Conservation (phyloP, 1,140 invertebrate genomes). For the Halesus radiatus region DNA sequence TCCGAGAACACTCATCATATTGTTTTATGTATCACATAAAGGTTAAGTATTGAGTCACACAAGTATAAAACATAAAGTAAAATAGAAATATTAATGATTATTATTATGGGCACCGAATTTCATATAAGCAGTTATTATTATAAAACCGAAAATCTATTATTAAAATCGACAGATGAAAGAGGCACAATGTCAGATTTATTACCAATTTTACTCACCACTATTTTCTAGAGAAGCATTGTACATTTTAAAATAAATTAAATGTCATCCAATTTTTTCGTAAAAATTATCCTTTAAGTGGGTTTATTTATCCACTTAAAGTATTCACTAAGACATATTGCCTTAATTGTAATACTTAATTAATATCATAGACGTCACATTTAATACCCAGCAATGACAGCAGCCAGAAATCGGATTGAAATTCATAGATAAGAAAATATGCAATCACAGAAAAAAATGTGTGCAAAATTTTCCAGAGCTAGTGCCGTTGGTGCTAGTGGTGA, state of each 20-base stretch:
- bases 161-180: neutral
- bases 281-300: constrained; percentile 43
- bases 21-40: too few relatives aligned
- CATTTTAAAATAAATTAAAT: constrained; percentile 44
- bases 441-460: constrained; percentile 18
- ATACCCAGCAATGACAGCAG: constrained; percentile 1
- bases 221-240: constrained; percentile 51
- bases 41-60: too few relatives aligned
- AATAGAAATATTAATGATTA: too few relatives aligned
- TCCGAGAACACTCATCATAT: too few relatives aligned
- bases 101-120: too few relatives aligned
- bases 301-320: constrained; percentile 41
- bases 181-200: constrained; percentile 11
- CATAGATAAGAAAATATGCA: constrained; percentile 35
- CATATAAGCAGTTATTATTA: too few relatives aligned
- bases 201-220: constrained; percentile 39
- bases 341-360: constrained; percentile 28
- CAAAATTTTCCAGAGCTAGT: constrained; percentile 1
- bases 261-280: constrained; percentile 12
- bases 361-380: constrained; percentile 18
- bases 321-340: constrained; percentile 47
- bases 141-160: too few relatives aligned
- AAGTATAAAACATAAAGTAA: too few relatives aligned
- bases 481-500: too few relatives aligned
- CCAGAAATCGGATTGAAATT: neutral